Conservation (phyloP, 2,888 invertebrate species). For the Ganaspis brasiliensis region DNA sequence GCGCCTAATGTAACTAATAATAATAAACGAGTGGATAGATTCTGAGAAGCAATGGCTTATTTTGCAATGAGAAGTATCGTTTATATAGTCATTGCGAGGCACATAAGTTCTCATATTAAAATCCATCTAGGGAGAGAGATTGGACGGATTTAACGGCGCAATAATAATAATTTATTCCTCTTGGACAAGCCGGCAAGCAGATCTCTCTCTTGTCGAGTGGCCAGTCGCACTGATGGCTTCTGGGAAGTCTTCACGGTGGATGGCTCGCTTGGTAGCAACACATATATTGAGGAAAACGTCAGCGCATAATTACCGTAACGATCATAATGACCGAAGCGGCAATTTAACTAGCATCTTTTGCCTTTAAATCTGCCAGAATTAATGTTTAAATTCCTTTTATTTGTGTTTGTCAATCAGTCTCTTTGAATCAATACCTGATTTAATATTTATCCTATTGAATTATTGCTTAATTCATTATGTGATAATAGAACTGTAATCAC, state of each 20-base stretch:
- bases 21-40: neutral
- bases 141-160: constrained; percentile 72
- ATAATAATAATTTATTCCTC: constrained; percentile 72
- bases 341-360: constrained; percentile 39
- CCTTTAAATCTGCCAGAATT: constrained; percentile 24
- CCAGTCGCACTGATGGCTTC: constrained; percentile 71
- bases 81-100: constrained; percentile 58
- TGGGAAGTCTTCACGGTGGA: constrained; percentile 73
- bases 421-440: neutral
- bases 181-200: constrained; percentile 59
- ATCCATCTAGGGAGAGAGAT: constrained; percentile 65
- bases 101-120: constrained; percentile 57
- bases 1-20: neutral
- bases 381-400: constrained; percentile 1
- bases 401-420: neutral
- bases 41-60: constrained; percentile 18
- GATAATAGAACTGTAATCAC: constrained; percentile 17
- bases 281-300: constrained; percentile 72
- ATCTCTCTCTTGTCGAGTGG: constrained; percentile 65
- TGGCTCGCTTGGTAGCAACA: constrained; percentile 57
- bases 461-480: constrained; percentile 2
- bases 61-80: constrained; percentile 19
- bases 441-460: constrained; percentile 5
- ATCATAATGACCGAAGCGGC: constrained; percentile 59
- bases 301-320: constrained; percentile 76